Evolutionary conservation across 2,797 vertebrate genomes (phyloP).

Genomic region (Tragelaphus oryx): DNA sequence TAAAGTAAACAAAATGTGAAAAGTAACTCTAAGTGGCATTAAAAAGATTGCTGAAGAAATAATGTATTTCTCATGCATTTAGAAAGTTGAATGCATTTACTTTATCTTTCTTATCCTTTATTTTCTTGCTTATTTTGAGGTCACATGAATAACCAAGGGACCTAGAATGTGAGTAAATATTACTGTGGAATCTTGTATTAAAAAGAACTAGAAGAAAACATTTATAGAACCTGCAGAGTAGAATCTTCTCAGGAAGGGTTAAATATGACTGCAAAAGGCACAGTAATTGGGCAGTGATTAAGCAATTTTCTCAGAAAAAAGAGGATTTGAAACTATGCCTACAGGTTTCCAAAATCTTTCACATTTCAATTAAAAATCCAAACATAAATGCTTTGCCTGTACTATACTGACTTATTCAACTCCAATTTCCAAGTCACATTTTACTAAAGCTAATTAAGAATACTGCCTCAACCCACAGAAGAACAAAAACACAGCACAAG

Average conservation of each 20-base stretch:
- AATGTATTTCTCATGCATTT: not conserved
- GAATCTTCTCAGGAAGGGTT: not conserved
- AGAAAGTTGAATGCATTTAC: not conserved
- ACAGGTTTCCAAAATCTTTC: not conserved
- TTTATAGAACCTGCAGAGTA: not conserved
- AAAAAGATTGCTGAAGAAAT: not conserved
- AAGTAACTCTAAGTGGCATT: not conserved
- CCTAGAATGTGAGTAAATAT: not conserved
- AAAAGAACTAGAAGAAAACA: not conserved
- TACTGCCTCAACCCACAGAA: not conserved
- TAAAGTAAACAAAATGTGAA: not conserved
- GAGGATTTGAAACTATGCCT: not conserved
- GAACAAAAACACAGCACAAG: not conserved
- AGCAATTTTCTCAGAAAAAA: not conserved
- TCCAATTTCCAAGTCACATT: not conserved
- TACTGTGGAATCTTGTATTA: not conserved
- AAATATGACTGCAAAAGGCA: not conserved
- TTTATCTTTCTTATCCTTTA: not conserved
- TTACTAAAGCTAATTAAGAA: constrained; percentile 9
- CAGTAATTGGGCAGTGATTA: not conserved
- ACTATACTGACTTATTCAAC: not conserved
- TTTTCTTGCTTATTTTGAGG: not conserved
- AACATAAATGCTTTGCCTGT: not conserved
- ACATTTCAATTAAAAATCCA: not conserved
- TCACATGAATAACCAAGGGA: not conserved